Evolutionary conservation across 1,140 invertebrate species (phyloP).

Genomic region (Hormaphis cornu): DNA sequence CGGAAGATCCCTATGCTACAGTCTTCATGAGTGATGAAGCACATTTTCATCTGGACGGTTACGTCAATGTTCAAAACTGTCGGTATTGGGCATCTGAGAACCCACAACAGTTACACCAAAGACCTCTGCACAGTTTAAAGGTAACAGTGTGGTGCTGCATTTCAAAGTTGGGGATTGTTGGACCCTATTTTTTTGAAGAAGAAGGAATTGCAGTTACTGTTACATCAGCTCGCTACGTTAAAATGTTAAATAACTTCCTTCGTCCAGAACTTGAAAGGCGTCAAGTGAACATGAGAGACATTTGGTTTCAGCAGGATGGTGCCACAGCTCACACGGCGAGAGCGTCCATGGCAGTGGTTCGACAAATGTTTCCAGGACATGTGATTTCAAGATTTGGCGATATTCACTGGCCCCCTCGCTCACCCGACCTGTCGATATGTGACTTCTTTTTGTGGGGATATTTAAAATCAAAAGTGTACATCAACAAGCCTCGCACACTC

Average conservation of each 20-base stretch:
- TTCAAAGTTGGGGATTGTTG: slow-evolving; percentile 35
- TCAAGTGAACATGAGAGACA: too few species aligned
- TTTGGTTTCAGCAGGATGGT: background rate
- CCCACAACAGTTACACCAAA: background rate
- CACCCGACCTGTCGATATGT: too few species aligned
- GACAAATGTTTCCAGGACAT: background rate
- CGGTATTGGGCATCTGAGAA: background rate
- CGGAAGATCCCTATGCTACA: too few species aligned
- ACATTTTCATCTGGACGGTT: slow-evolving; percentile 39
- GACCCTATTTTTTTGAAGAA: slow-evolving; percentile 41
- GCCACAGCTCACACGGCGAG: background rate
- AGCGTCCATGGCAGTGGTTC: background rate
- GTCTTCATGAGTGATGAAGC: too few species aligned
- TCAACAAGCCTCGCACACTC: too few species aligned
- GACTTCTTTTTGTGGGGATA: too few species aligned
- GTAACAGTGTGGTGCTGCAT: slow-evolving; percentile 9
- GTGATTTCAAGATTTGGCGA: too few species aligned
- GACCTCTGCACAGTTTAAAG: background rate
- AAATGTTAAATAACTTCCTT: background rate
- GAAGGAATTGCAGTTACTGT: slow-evolving; percentile 33
- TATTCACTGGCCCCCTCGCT: too few species aligned
- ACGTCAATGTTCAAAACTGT: slow-evolving; percentile 38
- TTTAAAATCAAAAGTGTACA: too few species aligned
- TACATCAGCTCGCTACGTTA: background rate
- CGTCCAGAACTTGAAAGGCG: background rate